Conservation (phyloP, 2,797 vertebrate species). For the Acipenser ruthenus region DNA sequence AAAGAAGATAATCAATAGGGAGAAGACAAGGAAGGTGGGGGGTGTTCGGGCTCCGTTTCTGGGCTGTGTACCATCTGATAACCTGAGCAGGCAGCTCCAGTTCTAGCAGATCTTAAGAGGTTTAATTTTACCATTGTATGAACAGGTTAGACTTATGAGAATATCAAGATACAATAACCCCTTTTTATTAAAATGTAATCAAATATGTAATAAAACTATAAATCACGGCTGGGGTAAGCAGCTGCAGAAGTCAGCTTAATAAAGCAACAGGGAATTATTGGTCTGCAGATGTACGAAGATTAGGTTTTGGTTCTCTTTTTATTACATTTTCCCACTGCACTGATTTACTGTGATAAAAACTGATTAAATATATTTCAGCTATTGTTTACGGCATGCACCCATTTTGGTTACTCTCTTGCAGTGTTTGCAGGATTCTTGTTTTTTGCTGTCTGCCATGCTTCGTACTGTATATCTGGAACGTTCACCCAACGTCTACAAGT, state of each 20-base stretch:
- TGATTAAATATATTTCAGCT: too few relatives aligned
- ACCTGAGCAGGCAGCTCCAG: conserved; percentile 7
- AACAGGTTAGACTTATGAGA: background rate
- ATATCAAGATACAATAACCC: background rate
- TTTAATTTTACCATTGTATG: background rate
- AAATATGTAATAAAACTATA: background rate
- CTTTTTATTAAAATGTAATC: background rate
- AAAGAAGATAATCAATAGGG: conserved; percentile 37
- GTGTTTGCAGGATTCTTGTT: too few relatives aligned
- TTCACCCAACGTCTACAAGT: too few relatives aligned
- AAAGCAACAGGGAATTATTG: too few relatives aligned
- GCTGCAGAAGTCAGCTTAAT: background rate
- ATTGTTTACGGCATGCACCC: too few relatives aligned
- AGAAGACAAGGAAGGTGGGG: conserved; percentile 9
- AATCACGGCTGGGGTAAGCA: background rate
- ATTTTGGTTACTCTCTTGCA: too few relatives aligned
- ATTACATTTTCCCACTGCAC: too few relatives aligned
- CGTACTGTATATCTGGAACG: too few relatives aligned
- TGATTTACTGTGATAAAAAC: too few relatives aligned
- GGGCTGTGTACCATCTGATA: conserved; percentile 13
- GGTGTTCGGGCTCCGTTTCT: conserved; percentile 6
- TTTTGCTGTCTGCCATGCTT: too few relatives aligned
- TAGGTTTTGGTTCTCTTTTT: too few relatives aligned
- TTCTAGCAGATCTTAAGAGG: background rate
- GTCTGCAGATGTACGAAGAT: too few relatives aligned